phyloP scores from a whole-genome alignment of 1,140 invertebrate genomes.

The Drosophila ananassae region DNA sequence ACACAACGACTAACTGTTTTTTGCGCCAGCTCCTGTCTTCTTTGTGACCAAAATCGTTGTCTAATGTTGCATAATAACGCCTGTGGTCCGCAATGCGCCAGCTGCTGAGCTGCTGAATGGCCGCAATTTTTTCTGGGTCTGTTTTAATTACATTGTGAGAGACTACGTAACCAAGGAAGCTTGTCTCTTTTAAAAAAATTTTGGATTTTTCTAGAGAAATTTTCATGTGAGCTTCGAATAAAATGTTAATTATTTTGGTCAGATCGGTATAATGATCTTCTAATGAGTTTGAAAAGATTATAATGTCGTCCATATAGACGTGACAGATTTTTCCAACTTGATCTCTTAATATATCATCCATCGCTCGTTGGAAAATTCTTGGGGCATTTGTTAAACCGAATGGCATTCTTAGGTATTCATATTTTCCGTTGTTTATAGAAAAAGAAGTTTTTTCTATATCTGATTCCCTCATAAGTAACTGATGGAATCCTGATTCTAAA shows the following conservation, averaged over 20 bases:
- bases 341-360: constrained; percentile 25
- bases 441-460: constrained; percentile 4
- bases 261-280: not conserved
- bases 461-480: constrained; percentile 54
- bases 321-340: constrained; percentile 2
- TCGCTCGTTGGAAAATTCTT: too few species aligned
- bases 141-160: not conserved
- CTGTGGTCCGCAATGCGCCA: too few species aligned
- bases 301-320: not conserved
- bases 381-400: constrained; percentile 72
- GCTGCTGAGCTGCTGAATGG: too few species aligned
- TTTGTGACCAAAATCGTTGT: too few species aligned
- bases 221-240: constrained; percentile 5
- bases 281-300: not conserved
- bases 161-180: not conserved
- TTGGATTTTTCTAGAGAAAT: constrained; percentile 8
- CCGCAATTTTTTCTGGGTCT: not conserved
- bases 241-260: not conserved
- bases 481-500: constrained; percentile 53
- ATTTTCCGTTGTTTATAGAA: not conserved
- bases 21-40: too few species aligned
- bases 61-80: too few species aligned
- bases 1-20: too few species aligned
- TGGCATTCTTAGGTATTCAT: constrained; percentile 21
- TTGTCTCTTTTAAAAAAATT: not conserved